Conservation (phyloP, 2,113 vertebrate species). For the Octodon degus region DNA sequence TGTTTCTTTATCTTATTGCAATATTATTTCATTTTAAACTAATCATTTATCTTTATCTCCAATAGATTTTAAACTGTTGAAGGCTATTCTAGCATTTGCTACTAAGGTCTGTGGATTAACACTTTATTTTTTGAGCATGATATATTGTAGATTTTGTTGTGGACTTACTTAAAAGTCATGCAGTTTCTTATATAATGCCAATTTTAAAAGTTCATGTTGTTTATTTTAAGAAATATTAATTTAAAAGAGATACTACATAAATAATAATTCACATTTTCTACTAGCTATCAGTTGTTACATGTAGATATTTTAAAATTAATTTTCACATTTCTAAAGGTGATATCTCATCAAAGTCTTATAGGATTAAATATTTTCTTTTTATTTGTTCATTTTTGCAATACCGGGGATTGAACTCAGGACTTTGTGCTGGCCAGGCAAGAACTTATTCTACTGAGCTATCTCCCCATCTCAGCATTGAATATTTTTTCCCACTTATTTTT, state of each 20-base stretch:
- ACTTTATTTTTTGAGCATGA: neutral
- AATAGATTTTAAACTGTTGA: neutral
- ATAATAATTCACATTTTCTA: neutral
- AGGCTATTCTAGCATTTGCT: neutral
- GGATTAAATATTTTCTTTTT: neutral
- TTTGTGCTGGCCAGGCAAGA: no score
- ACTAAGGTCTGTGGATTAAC: neutral
- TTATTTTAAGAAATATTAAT: neutral
- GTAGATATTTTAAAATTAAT: neutral
- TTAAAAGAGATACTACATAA: neutral
- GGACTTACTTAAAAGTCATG: neutral
- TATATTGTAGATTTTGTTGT: neutral
- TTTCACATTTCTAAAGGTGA: neutral
- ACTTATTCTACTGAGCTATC: no score
- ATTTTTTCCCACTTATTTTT: neutral
- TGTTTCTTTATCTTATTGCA: neutral
- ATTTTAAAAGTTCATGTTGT: neutral
- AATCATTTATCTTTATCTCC: neutral
- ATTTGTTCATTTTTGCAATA: no score
- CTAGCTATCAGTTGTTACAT: neutral
- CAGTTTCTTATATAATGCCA: neutral
- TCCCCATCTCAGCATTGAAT: neutral
- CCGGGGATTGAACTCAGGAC: no score
- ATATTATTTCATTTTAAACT: neutral
- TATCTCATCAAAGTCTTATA: neutral